These are phyloP conservation scores for Dreissena polymorpha DNA, from an alignment of 1,140 invertebrate species.

Conservation along the genomic window DNA sequence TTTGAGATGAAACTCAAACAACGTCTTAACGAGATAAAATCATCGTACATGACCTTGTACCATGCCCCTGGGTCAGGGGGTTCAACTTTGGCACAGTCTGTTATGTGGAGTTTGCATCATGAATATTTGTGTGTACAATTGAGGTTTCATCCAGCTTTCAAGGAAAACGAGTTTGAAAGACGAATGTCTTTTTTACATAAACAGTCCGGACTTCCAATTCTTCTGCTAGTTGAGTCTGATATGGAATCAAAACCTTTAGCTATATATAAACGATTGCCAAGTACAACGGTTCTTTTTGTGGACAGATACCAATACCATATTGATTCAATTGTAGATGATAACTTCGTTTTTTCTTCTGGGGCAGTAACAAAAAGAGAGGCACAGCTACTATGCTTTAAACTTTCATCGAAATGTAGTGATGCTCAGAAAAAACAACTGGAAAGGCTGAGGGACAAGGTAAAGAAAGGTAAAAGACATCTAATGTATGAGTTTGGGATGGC, in stretches of 20 bases:
- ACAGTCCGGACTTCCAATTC: conserved; percentile 50
- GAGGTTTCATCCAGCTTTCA: conserved; percentile 11
- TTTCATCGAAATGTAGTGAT: conserved; percentile 30
- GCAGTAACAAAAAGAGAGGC: conserved; percentile 28
- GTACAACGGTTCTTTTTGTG: conserved; percentile 51
- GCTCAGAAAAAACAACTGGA: conserved; percentile 17
- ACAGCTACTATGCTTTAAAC: conserved; percentile 28
- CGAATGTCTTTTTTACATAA: conserved; percentile 50
- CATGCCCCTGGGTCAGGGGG: conserved; percentile 61
- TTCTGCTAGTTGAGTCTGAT: conserved; percentile 63
- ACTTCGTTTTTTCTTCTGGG: conserved; percentile 43
- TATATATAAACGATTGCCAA: conserved; percentile 23
- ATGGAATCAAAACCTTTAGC: conserved; percentile 59
- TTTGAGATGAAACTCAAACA: conserved; percentile 45
- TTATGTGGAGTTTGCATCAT: conserved; percentile 53
- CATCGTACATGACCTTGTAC: conserved; percentile 33
- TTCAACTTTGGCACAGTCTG: conserved; percentile 55
- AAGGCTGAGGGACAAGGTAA: conserved; percentile 35
- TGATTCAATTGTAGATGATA: not conserved
- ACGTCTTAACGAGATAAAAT: conserved; percentile 35
- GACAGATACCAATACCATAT: conserved; percentile 51
- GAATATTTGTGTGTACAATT: conserved; percentile 44
- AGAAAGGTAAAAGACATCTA: conserved; percentile 29
- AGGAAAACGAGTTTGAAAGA: conserved; percentile 12
- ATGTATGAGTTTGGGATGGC: conserved; percentile 62